Evolutionary conservation across 2,888 invertebrate genomes (phyloP).

Genomic region (Tenthredo mesomela): DNA sequence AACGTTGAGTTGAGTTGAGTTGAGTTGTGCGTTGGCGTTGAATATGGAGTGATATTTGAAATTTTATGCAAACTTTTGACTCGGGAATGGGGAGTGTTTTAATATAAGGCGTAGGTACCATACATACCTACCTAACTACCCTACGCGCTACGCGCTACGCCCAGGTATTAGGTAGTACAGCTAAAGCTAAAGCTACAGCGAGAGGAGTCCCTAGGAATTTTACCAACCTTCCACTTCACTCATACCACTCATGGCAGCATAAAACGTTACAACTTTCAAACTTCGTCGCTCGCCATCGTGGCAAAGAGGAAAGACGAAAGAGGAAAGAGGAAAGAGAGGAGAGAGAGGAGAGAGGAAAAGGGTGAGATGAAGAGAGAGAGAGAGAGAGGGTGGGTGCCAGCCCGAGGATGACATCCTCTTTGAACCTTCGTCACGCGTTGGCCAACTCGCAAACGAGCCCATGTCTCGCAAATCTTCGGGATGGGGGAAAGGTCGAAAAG

Average conservation of each 20-base stretch:
- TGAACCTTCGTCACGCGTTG: conserved; percentile 46
- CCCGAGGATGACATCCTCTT: conserved; percentile 48
- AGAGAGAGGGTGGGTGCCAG: neutral
- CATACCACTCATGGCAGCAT: neutral
- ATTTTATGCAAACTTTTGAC: conserved; percentile 42
- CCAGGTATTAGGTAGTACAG: neutral
- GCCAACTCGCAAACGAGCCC: conserved; percentile 48
- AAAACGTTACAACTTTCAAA: conserved; percentile 46
- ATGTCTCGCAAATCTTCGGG: conserved; percentile 40
- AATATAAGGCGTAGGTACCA: conserved; percentile 30
- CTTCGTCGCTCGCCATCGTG: conserved; percentile 27
- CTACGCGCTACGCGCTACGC: neutral
- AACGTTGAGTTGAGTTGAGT: neutral
- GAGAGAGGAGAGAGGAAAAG: conserved; percentile 49
- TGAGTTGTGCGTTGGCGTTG: conserved; percentile 9
- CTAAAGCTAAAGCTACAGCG: neutral
- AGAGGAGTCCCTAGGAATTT: conserved; percentile 2
- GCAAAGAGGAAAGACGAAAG: neutral
- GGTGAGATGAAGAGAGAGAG: conserved; percentile 35
- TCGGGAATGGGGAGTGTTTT: conserved; percentile 34
- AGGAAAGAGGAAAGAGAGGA: neutral
- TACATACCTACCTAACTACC: conserved; percentile 24
- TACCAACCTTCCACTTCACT: conserved; percentile 2
- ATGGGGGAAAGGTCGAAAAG: conserved; percentile 2
- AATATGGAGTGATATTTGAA: conserved; percentile 49